Conservation (phyloP, 2,113 vertebrate species). For the Ceyx margarethae region DNA sequence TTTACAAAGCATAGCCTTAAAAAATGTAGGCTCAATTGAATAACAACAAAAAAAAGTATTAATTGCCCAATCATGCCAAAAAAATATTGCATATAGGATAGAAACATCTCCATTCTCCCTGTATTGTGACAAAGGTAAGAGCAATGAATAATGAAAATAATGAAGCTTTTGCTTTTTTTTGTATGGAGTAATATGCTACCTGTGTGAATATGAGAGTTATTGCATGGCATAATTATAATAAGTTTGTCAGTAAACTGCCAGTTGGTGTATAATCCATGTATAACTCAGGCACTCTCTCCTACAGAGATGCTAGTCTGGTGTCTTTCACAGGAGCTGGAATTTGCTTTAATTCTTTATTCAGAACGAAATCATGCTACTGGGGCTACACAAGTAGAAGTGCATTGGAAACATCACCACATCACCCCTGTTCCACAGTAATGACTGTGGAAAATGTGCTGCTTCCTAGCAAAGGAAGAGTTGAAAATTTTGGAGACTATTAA, state of each 20-base stretch:
- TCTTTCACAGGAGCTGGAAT: background rate
- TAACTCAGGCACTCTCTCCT: background rate
- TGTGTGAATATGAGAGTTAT: rapidly evolving
- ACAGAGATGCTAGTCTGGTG: background rate
- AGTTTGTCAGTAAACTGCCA: background rate
- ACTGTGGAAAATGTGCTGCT: background rate
- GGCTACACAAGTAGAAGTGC: background rate
- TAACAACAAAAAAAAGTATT: background rate
- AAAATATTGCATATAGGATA: background rate
- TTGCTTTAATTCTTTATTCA: background rate
- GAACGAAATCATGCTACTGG: background rate
- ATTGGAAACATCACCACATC: background rate
- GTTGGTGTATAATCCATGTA: background rate
- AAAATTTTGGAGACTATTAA: background rate
- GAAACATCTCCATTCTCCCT: background rate
- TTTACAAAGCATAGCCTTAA: background rate
- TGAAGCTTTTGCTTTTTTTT: background rate
- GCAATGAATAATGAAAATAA: background rate
- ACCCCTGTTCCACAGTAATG: background rate
- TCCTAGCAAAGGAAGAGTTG: background rate
- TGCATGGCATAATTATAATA: background rate
- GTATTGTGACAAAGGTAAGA: background rate
- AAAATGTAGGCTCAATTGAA: background rate
- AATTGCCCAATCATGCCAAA: background rate
- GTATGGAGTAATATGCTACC: background rate